phyloP scores from a whole-genome alignment of 92 coral and sea anemone genomes.

The Micromussa lordhowensis region DNA sequence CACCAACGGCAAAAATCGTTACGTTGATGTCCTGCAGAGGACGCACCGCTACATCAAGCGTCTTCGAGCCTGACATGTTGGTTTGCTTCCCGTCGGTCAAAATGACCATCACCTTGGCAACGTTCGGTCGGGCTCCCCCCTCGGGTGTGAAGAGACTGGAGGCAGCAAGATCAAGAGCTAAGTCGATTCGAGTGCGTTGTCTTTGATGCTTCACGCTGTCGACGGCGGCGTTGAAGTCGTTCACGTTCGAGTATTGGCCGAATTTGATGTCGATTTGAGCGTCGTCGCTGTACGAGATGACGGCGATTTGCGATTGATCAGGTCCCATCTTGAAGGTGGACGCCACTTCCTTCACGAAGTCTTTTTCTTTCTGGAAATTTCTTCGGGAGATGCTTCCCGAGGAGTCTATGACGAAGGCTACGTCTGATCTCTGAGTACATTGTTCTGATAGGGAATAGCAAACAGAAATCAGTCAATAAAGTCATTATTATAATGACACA shows the following conservation, averaged over 20 bases:
- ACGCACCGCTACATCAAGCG: conserved; percentile 64
- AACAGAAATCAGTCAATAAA: background rate
- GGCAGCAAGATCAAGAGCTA: conserved; percentile 68
- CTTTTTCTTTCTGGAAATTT: conserved; percentile 56
- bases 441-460: background rate
- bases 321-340: conserved; percentile 61
- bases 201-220: conserved; percentile 56
- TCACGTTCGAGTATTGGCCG: conserved; percentile 54
- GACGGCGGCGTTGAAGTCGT: conserved; percentile 60
- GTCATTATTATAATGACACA: too few relatives aligned
- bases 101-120: conserved; percentile 77
- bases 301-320: conserved; percentile 60
- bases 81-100: conserved; percentile 85
- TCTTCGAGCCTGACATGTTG: conserved; percentile 56
- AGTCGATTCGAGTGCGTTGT: conserved; percentile 73
- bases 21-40: conserved; percentile 73
- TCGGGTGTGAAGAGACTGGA: conserved; percentile 42
- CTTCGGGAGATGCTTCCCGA: conserved; percentile 67
- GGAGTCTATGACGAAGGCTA: conserved; percentile 78
- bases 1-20: conserved; percentile 67
- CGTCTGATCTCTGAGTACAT: conserved; percentile 59
- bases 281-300: conserved; percentile 69
- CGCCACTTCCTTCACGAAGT: conserved; percentile 68
- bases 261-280: conserved; percentile 63
- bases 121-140: conserved; percentile 64